These are phyloP conservation scores for Drosophila albomicans DNA, from an alignment of 1,140 invertebrate genomes.

Conservation along the genomic window DNA sequence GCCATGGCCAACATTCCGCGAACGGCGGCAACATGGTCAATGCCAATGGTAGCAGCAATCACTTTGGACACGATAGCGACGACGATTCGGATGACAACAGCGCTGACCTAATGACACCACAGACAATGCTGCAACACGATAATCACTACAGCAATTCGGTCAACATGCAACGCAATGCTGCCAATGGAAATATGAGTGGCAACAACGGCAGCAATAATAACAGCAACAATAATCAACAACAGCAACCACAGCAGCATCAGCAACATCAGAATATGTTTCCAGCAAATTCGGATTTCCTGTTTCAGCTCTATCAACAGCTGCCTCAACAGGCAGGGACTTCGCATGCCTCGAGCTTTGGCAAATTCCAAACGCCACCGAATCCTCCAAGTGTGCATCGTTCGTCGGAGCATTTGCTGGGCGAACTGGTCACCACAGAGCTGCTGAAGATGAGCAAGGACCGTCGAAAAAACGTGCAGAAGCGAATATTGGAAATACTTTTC, in stretches of 20 bases:
- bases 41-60: conserved; percentile 36
- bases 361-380: conserved; percentile 72
- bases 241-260: conserved; percentile 33
- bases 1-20: conserved; percentile 47
- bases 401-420: conserved; percentile 81
- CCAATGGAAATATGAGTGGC: conserved; percentile 35
- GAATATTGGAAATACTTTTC: conserved; percentile 83
- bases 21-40: conserved; percentile 43
- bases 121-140: conserved; percentile 61
- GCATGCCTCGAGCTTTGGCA: conserved; percentile 66
- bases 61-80: conserved; percentile 72
- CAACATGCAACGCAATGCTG: conserved; percentile 49
- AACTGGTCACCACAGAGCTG: conserved; percentile 81
- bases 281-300: conserved; percentile 79
- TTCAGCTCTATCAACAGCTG: conserved; percentile 83
- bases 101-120: conserved; percentile 60
- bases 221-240: conserved; percentile 40
- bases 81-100: conserved; percentile 81
- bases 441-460: conserved; percentile 83
- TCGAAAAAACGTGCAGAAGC: conserved; percentile 78
- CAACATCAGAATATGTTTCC: conserved; percentile 74
- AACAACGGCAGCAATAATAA: conserved; percentile 48
- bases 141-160: conserved; percentile 63
- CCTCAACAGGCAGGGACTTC: conserved; percentile 65
- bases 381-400: conserved; percentile 65